Evolutionary conservation across 2,797 vertebrate species (phyloP).

Genomic region (Falco cherrug): DNA sequence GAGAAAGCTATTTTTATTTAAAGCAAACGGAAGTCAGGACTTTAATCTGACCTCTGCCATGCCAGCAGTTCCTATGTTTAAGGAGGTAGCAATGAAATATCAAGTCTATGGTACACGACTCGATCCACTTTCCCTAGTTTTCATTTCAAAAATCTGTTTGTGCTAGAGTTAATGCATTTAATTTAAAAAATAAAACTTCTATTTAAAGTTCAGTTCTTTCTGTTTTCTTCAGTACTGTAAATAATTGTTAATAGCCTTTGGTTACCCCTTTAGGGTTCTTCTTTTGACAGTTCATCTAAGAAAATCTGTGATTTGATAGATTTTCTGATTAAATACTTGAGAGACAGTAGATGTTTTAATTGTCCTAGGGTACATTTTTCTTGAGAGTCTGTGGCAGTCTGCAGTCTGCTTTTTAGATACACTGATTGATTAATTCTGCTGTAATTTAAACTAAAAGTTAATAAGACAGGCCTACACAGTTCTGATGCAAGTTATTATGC

Average conservation of each 20-base stretch:
- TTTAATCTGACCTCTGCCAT: background rate
- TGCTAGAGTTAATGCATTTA: background rate
- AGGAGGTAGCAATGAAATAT: background rate
- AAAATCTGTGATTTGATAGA: background rate
- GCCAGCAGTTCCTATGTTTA: fast-evolving
- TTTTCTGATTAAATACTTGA: slow-evolving; percentile 14
- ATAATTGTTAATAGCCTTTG: background rate
- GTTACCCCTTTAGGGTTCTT: background rate
- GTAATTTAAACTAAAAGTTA: slow-evolving; percentile 64
- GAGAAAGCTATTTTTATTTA: background rate
- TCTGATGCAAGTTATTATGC: slow-evolving; percentile 50
- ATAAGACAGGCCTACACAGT: slow-evolving; percentile 40
- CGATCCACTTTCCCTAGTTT: background rate
- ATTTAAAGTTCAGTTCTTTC: background rate
- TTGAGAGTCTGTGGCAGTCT: background rate
- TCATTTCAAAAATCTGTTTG: background rate
- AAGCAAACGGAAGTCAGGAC: background rate
- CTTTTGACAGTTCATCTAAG: background rate
- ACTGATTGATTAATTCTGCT: slow-evolving; percentile 51
- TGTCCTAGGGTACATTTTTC: slow-evolving; percentile 34
- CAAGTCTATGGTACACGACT: fast-evolving
- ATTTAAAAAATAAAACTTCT: background rate
- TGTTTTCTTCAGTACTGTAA: background rate
- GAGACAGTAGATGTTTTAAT: slow-evolving; percentile 15
- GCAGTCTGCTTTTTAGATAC: slow-evolving; percentile 26